Percentiles rank a stretch among this genome's conserved stretches.
Evolutionary conservation across 2,888 invertebrate genomes (phyloP).

Genomic region (Tetropium fuscum): DNA sequence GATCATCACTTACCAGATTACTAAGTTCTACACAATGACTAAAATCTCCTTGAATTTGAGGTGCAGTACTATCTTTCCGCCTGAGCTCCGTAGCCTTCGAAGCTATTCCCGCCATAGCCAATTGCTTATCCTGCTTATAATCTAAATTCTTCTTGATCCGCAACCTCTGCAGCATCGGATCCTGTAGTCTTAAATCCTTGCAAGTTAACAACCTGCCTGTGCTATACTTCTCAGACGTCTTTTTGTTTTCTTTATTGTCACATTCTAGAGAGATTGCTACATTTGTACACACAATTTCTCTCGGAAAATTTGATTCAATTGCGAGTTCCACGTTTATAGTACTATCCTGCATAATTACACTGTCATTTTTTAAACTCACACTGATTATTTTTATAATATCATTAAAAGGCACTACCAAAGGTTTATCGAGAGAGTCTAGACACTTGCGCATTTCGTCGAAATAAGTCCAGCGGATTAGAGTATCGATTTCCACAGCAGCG

Average conservation of each 20-base stretch:
- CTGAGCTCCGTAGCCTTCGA: constrained; percentile 73
- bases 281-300: constrained; percentile 74
- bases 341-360: constrained; percentile 71
- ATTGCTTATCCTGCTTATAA: constrained; percentile 84
- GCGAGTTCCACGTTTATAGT: constrained; percentile 69
- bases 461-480: constrained; percentile 72
- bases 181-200: constrained; percentile 72
- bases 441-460: constrained; percentile 85
- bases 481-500: constrained; percentile 80
- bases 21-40: constrained; percentile 52
- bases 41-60: constrained; percentile 52
- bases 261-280: constrained; percentile 71
- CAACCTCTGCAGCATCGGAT: constrained; percentile 71
- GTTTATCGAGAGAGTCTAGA: constrained; percentile 55
- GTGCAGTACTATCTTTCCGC: constrained; percentile 73
- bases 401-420: constrained; percentile 63
- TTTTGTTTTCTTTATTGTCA: constrained; percentile 54
- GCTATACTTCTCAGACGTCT: constrained; percentile 53
- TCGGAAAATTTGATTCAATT: constrained; percentile 73
- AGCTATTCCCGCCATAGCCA: constrained; percentile 81
- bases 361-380: constrained; percentile 56
- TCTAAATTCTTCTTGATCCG: constrained; percentile 79
- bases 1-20: constrained; percentile 55
- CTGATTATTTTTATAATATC: constrained; percentile 66
- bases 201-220: constrained; percentile 68